These are phyloP conservation scores for Pelecanoides urinatrix DNA, from an alignment of 2,113 vertebrate genomes.

Conservation along the genomic window DNA sequence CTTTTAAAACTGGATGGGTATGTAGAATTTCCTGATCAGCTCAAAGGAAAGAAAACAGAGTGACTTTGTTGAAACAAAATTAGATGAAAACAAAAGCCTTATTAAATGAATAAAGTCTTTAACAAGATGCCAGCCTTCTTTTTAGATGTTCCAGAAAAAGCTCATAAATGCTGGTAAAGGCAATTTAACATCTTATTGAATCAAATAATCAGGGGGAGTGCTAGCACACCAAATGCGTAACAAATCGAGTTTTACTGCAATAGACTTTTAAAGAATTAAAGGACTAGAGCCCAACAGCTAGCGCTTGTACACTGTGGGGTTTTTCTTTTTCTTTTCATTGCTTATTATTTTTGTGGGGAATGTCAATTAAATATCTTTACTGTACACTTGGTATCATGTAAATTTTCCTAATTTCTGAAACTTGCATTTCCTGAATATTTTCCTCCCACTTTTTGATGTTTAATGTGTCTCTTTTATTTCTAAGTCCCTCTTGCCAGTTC, in stretches of 20 bases:
- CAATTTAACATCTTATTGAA: background rate
- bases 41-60: background rate
- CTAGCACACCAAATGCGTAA: background rate
- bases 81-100: background rate
- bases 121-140: background rate
- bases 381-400: background rate
- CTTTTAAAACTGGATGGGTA: background rate
- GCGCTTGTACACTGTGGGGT: background rate
- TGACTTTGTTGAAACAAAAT: background rate
- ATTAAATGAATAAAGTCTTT: background rate
- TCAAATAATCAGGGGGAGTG: background rate
- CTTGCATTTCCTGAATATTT: background rate
- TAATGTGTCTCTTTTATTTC: constrained; percentile 8
- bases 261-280: background rate
- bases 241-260: background rate
- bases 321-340: background rate
- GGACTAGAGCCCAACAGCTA: background rate
- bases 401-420: background rate
- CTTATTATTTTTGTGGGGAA: background rate
- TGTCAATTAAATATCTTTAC: constrained; percentile 17
- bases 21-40: background rate
- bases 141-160: background rate
- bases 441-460: background rate
- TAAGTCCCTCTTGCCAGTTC: constrained; percentile 8
- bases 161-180: background rate